Conservation (phyloP, 2,113 vertebrate genomes). For the Mustela nigripes region DNA sequence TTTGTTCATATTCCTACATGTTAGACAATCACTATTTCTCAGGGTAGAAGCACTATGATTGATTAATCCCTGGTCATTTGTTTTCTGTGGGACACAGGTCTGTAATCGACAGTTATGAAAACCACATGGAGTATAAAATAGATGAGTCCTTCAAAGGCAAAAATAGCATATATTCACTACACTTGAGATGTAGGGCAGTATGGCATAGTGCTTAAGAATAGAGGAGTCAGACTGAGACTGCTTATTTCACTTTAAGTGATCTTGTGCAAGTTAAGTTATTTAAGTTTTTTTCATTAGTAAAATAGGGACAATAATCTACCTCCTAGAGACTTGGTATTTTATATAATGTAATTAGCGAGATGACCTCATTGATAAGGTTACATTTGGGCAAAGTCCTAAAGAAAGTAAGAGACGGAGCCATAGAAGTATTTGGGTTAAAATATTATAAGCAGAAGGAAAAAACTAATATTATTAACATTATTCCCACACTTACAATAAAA, state of each 20-base stretch:
- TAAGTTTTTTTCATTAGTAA: neutral
- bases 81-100: neutral
- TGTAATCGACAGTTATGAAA: slow-evolving; percentile 8
- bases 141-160: neutral
- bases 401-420: neutral
- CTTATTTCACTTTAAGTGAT: neutral
- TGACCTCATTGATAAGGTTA: neutral
- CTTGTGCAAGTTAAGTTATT: neutral
- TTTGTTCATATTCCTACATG: slow-evolving; percentile 7
- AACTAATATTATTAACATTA: neutral
- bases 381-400: neutral
- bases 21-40: slow-evolving; percentile 17
- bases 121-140: neutral
- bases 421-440: neutral
- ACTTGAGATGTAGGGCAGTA: neutral
- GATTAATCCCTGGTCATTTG: neutral
- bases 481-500: neutral
- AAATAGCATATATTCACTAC: neutral
- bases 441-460: neutral
- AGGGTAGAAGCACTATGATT: neutral
- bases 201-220: slow-evolving; percentile 22
- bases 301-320: neutral
- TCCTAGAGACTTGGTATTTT: slow-evolving; percentile 29
- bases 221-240: neutral
- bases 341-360: neutral